Percentiles rank a stretch among this genome's conserved stretches.
Evolutionary conservation across 1,140 invertebrate species (phyloP).

Genomic region (Drosophila ohnishii): DNA sequence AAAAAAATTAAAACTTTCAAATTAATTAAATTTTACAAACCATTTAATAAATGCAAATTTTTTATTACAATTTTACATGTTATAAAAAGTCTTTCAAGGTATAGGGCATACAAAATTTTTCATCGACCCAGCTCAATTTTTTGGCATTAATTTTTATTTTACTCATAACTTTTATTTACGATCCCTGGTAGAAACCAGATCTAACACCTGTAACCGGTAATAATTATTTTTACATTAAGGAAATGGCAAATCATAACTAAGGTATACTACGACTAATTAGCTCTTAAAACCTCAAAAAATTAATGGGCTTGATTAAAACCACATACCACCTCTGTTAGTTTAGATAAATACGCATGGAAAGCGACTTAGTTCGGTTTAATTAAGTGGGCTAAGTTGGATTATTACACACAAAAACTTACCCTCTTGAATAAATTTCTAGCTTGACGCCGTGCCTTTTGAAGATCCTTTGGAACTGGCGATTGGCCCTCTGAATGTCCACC

Average conservation of each 20-base stretch:
- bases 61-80: too few species aligned
- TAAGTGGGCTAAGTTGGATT: not conserved
- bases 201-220: not conserved
- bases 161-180: too few species aligned
- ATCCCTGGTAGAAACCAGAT: not conserved
- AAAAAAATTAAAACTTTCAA: too few species aligned
- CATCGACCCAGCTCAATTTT: too few species aligned
- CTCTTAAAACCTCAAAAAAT: not conserved
- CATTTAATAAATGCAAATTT: too few species aligned
- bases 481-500: slow-evolving; percentile 91
- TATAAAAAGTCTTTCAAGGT: too few species aligned
- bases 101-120: too few species aligned
- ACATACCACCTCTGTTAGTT: slow-evolving; percentile 27
- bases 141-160: too few species aligned
- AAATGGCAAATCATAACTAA: not conserved
- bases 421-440: slow-evolving; percentile 95
- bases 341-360: slow-evolving; percentile 27
- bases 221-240: not conserved
- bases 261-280: not conserved
- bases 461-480: slow-evolving; percentile 90
- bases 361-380: slow-evolving; percentile 27
- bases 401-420: slow-evolving; percentile 87
- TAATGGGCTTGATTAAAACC: not conserved
- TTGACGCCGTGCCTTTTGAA: slow-evolving; percentile 95
- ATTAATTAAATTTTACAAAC: too few species aligned